These are phyloP conservation scores for Sturnira hondurensis DNA, from an alignment of 2,113 vertebrate genomes.

Conservation along the genomic window DNA sequence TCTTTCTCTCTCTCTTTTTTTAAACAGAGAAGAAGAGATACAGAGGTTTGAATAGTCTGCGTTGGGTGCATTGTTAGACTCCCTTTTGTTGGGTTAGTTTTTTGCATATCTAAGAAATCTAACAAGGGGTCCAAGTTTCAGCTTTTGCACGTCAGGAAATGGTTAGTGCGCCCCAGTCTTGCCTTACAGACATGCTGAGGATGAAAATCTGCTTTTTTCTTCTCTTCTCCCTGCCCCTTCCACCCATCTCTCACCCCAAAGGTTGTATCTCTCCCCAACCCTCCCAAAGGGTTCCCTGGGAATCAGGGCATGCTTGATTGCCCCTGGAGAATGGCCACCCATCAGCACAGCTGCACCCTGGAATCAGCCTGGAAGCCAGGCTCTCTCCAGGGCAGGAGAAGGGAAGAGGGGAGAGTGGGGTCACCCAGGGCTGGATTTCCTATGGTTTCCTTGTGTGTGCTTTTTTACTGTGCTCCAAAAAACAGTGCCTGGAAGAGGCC, in stretches of 20 bases:
- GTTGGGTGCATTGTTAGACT: background rate
- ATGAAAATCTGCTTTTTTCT: background rate
- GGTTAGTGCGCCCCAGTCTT: slow-evolving; percentile 30
- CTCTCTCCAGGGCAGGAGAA: background rate
- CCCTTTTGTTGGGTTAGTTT: background rate
- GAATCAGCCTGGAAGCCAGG: background rate
- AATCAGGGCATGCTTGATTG: background rate
- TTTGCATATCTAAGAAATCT: slow-evolving; percentile 7
- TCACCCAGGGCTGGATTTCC: slow-evolving; percentile 27
- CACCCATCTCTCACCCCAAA: background rate
- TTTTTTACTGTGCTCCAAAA: background rate
- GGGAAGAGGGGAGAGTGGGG: background rate
- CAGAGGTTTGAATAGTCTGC: background rate
- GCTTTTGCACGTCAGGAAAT: slow-evolving; percentile 49
- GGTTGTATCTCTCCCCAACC: background rate
- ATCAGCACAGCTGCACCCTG: background rate
- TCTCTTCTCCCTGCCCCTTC: background rate
- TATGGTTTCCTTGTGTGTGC: background rate
- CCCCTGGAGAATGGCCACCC: background rate
- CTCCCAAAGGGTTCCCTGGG: background rate
- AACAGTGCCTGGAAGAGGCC: background rate
- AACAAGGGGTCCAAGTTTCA: background rate
- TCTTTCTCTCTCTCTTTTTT: background rate
- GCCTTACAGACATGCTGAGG: slow-evolving; percentile 13
- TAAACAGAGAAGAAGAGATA: background rate